A percentile compares a stretch with the other conserved stretches of the same genome.
Conservation (phyloP, 2,888 invertebrate genomes). For the Zaprionus bogoriensis region DNA sequence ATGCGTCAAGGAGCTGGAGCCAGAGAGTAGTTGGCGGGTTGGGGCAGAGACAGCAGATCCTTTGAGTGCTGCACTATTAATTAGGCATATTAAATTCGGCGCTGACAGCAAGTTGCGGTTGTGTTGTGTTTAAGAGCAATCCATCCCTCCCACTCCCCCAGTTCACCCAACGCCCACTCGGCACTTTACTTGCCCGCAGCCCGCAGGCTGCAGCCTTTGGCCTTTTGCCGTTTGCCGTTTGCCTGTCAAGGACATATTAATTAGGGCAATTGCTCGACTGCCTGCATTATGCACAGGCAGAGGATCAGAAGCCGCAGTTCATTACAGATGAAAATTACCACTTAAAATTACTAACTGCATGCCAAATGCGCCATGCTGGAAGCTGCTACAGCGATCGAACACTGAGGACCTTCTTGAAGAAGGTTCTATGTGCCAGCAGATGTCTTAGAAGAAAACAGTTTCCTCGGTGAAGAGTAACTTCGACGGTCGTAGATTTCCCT, state of each 20-base stretch:
- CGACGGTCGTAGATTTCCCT: too few relatives aligned
- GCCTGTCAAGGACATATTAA: slow-evolving; percentile 65
- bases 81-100: slow-evolving; percentile 69
- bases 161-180: neutral
- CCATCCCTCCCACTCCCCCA: neutral
- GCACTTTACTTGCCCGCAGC: neutral
- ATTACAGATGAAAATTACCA: slow-evolving; percentile 77
- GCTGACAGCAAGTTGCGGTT: slow-evolving; percentile 61
- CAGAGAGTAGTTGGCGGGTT: neutral
- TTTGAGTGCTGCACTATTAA: slow-evolving; percentile 59
- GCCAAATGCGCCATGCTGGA: neutral
- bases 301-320: slow-evolving; percentile 48
- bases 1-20: slow-evolving; percentile 7
- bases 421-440: too few relatives aligned
- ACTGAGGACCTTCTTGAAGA: neutral
- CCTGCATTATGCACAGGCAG: slow-evolving; percentile 56
- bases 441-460: too few relatives aligned
- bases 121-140: slow-evolving; percentile 18
- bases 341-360: slow-evolving; percentile 53
- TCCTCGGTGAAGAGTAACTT: too few relatives aligned
- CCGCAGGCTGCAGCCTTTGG: neutral
- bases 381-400: neutral
- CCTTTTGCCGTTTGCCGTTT: neutral
- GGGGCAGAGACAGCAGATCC: too few relatives aligned
- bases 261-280: slow-evolving; percentile 70